Base-by-base conservation (phyloP, 2,888 invertebrate species). In the Eustalomyia histrio region DNA sequence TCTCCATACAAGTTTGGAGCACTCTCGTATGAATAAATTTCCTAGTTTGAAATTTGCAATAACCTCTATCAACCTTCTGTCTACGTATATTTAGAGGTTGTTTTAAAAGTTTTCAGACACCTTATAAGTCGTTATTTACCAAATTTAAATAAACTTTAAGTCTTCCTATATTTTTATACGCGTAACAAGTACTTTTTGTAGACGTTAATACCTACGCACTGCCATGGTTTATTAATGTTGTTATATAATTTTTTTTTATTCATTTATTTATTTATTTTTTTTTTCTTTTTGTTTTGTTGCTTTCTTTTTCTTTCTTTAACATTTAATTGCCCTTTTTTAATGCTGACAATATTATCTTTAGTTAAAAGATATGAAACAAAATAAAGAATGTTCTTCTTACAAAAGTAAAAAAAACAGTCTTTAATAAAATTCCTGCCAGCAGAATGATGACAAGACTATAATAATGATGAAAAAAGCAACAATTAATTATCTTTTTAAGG, bases 281-380 rank as follows among this genome's bases (percentile, higher is more conserved):
- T 24, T n/a, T 57, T 39, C 2, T 33, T 43, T n/a, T 57, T 35
- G 8, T 57, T 2, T 18, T 18, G 7, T 57, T 63, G 14, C 8
- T 39, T 33, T 35, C n/a, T 57, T 33, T n/a, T 47, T 60, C 24
- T 47, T 55, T 35, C 55, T 57, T 67, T 43, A 67, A 57, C 55
- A 67, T 67, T 67, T 67, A 67, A 67, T 67, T 67, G 67, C 67
- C 67, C 55, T 67, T 67, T 65, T 65, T 65, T 67, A 29, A 67
- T 67, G 55, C 67, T 67, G 67, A 67, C 67, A 67, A 67, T 57
- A 67, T 67, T 57, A 67, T 67, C 67, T 67, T 67, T 57, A 7
- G 67, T 39, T 43, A 39, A 67, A 55, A 67, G 43, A 67, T 67
- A 67, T 57, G 55, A 67, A 67, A 67, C 55, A 67, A 55, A 33